These are phyloP conservation scores for Spialia ferax DNA, from an alignment of 2,888 invertebrate species.

Conservation along the genomic window DNA sequence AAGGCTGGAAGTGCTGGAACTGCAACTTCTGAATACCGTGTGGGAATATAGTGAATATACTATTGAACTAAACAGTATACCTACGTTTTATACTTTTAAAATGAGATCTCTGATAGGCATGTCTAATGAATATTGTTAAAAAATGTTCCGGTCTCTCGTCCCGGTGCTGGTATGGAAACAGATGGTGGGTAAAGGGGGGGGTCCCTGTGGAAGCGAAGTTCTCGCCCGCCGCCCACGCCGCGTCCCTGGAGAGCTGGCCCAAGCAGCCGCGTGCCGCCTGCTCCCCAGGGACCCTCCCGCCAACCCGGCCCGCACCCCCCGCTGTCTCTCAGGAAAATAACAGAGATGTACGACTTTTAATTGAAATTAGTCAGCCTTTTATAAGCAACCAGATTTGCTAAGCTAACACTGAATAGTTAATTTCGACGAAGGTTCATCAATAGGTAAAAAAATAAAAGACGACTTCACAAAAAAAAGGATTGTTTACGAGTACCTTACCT, in stretches of 20 bases:
- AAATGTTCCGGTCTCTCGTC: slow-evolving; percentile 76
- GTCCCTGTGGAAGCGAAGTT: slow-evolving; percentile 78
- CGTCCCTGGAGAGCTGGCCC: slow-evolving; percentile 78
- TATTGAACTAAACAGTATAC: too few relatives aligned
- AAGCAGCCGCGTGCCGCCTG: slow-evolving; percentile 77
- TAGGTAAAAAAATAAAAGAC: too few relatives aligned
- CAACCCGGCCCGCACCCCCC: slow-evolving; percentile 53
- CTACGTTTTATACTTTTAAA: too few relatives aligned
- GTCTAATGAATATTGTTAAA: slow-evolving; percentile 65
- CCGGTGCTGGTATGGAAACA: slow-evolving; percentile 57
- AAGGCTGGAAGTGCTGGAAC: too few relatives aligned
- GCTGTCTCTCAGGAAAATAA: slow-evolving; percentile 72
- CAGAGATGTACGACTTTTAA: slow-evolving; percentile 80
- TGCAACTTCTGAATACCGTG: too few relatives aligned
- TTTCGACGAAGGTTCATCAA: background rate
- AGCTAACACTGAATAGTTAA: background rate
- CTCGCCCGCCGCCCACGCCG: slow-evolving; percentile 80
- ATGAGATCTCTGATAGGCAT: background rate
- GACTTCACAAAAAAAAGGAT: too few relatives aligned
- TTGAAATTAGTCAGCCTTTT: slow-evolving; percentile 57
- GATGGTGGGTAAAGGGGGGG: slow-evolving; percentile 57
- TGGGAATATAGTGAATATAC: too few relatives aligned
- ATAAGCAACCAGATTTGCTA: background rate
- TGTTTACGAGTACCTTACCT: too few relatives aligned
- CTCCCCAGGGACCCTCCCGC: slow-evolving; percentile 69